Evolutionary conservation across 2,113 vertebrate species (phyloP).

Genomic region (Clarias gariepinus): DNA sequence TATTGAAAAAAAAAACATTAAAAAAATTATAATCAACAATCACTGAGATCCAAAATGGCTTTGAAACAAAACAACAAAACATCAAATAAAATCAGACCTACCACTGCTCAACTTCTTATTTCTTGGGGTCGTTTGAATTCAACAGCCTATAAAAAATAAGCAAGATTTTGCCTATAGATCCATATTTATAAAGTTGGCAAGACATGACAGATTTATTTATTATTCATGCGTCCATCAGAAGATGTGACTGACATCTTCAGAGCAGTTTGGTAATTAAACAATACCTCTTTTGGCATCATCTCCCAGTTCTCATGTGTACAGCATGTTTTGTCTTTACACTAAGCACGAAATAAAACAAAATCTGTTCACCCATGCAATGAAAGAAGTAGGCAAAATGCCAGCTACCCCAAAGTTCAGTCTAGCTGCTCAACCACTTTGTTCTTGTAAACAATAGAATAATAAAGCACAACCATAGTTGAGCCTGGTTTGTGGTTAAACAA

Average conservation of each 20-base stretch:
- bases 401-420: not conserved
- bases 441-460: not conserved
- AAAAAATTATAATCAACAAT: too few relatives aligned
- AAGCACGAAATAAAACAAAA: not conserved
- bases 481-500: conserved; percentile 16
- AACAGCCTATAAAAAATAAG: too few relatives aligned
- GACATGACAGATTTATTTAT: too few relatives aligned
- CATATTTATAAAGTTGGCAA: not conserved
- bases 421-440: conserved; percentile 1
- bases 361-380: not conserved
- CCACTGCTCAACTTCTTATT: too few relatives aligned
- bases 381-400: not conserved
- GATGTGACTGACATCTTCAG: not conserved
- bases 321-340: not conserved
- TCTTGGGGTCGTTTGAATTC: too few relatives aligned
- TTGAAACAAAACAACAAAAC: too few relatives aligned
- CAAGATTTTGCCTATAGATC: too few relatives aligned
- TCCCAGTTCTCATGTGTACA: not conserved
- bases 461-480: not conserved
- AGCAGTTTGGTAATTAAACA: not conserved
- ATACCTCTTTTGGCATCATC: not conserved
- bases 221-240: too few relatives aligned
- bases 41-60: too few relatives aligned
- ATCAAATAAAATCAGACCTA: too few relatives aligned
- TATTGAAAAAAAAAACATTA: too few relatives aligned